A percentile compares a stretch with the other conserved stretches of the same genome.
These are phyloP conservation scores for Microcebus murinus DNA, from an alignment of 2,113 vertebrate species.

Conservation along the genomic window DNA sequence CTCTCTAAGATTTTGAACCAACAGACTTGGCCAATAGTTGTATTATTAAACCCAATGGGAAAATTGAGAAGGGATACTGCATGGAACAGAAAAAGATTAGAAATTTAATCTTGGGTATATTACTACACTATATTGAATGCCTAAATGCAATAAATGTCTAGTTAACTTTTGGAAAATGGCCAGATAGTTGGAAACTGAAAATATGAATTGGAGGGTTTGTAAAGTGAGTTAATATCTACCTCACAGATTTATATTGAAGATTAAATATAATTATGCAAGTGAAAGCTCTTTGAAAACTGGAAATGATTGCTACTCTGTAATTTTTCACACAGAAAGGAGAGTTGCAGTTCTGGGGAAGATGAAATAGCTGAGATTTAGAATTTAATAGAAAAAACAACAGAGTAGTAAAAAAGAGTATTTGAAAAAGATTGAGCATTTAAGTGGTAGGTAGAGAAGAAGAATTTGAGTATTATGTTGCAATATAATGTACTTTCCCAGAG, in stretches of 20 bases:
- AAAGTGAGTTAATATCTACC: neutral
- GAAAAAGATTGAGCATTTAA: neutral
- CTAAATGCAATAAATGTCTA: neutral
- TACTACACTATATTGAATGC: neutral
- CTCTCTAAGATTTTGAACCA: neutral
- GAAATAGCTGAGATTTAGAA: neutral
- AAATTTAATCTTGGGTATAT: neutral
- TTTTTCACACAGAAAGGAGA: slow-evolving; percentile 2
- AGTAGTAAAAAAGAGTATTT: neutral
- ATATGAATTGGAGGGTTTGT: neutral
- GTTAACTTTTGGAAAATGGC: neutral
- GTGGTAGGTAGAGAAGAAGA: neutral
- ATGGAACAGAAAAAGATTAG: neutral
- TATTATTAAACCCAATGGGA: neutral
- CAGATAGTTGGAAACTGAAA: neutral
- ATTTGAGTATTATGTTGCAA: neutral
- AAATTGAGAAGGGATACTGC: neutral
- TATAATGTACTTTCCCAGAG: neutral
- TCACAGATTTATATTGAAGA: neutral
- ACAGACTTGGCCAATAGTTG: neutral
- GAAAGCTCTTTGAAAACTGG: neutral
- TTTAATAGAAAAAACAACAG: neutral
- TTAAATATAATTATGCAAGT: neutral
- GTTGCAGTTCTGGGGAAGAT: neutral
- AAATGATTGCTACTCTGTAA: neutral